Conservation (phyloP, 2,888 invertebrate species). For the Polydrusus tereticollis region DNA sequence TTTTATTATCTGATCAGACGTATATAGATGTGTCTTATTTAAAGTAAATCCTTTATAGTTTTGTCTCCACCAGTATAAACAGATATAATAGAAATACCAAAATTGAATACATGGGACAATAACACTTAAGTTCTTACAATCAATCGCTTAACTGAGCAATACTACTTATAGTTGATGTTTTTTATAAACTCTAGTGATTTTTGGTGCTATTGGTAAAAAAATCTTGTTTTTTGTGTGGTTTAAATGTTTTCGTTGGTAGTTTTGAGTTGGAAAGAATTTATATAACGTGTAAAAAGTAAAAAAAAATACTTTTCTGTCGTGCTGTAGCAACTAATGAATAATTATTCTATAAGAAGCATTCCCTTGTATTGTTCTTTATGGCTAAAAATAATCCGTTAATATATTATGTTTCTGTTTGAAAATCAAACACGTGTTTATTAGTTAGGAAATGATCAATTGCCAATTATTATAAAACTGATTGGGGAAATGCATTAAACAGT, state of each 20-base stretch:
- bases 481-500: no score
- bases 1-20: no score
- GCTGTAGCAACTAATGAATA: background rate
- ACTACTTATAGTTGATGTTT: conserved; percentile 32
- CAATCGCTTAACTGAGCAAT: conserved; percentile 41
- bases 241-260: conserved; percentile 17
- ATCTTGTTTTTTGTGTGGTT: conserved; percentile 27
- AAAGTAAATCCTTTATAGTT: no score
- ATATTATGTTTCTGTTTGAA: no score
- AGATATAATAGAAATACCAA: background rate
- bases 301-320: background rate
- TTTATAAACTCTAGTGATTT: conserved; percentile 58
- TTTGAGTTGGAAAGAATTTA: conserved; percentile 14
- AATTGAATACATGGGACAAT: background rate
- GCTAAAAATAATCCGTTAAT: background rate
- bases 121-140: conserved; percentile 1
- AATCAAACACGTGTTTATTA: no score
- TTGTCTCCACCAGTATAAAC: background rate
- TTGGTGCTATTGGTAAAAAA: conserved; percentile 60
- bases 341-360: background rate
- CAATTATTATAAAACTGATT: no score
- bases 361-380: background rate
- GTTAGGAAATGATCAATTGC: no score
- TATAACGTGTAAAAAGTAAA: background rate
- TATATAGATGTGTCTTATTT: no score